Percentiles rank a stretch among this genome's conserved stretches.
phyloP scores from a whole-genome alignment of 2,113 vertebrate genomes.

The Oenanthe melanoleuca region DNA sequence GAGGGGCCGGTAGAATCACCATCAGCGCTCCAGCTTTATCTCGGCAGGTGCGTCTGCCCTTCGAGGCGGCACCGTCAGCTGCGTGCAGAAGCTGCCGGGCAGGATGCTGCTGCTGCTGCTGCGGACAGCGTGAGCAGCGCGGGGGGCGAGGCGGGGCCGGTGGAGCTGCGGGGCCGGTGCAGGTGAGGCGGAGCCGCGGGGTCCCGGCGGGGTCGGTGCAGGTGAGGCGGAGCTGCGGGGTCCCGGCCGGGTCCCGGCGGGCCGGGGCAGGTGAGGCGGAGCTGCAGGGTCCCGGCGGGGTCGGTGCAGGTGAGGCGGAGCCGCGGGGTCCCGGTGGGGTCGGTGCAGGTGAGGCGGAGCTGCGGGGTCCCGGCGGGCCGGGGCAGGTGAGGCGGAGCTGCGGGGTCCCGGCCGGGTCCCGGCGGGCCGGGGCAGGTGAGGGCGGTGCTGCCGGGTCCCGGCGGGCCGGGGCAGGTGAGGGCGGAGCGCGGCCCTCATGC shows the following conservation, averaged over 20 bases:
- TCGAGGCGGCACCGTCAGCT: fast-evolving
- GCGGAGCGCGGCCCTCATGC: too few species aligned
- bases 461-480: too few species aligned
- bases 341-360: too few species aligned
- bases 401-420: too few species aligned
- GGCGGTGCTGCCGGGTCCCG: too few species aligned
- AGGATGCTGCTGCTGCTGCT: not conserved
- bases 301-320: slow-evolving; percentile 30
- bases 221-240: slow-evolving; percentile 19
- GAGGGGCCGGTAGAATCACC: not conserved
- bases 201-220: not conserved
- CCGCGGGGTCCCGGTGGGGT: too few species aligned
- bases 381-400: too few species aligned
- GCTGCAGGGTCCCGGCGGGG: not conserved
- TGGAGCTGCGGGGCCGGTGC: not conserved
- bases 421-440: too few species aligned
- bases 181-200: slow-evolving; percentile 21
- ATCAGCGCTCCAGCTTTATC: fast-evolving
- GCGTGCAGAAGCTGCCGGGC: fast-evolving
- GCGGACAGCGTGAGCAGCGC: not conserved
- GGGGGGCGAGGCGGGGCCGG: not conserved
- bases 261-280: slow-evolving; percentile 17
- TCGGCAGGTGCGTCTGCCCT: not conserved
- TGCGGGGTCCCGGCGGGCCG: too few species aligned
- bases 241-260: not conserved